These are phyloP conservation scores for fruit fly (Drosophila melanogaster) DNA, from an alignment of 1,140 invertebrate genomes.

Conservation along the genomic window DNA sequence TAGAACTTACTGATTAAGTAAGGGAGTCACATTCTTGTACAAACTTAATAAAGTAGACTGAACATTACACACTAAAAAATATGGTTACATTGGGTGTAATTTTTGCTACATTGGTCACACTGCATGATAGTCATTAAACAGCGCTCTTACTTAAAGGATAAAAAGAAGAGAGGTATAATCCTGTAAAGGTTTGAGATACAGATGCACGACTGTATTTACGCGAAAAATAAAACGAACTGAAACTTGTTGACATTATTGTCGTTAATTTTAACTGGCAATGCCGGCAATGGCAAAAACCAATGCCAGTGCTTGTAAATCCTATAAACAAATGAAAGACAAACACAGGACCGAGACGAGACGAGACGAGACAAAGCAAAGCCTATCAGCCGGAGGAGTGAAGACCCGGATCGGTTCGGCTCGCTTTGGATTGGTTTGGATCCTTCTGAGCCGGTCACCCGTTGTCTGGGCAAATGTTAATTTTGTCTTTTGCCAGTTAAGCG, in stretches of 20 bases:
- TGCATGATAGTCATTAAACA: too few relatives aligned
- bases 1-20: too few relatives aligned
- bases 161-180: background rate
- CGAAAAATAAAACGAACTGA: conserved; percentile 5
- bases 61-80: too few relatives aligned
- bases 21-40: background rate
- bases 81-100: background rate
- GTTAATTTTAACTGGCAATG: conserved; percentile 72
- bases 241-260: conserved; percentile 79
- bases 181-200: background rate
- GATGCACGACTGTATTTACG: conserved; percentile 6
- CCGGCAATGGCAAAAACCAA: conserved; percentile 31
- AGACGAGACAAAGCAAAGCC: conserved; percentile 42
- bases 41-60: too few relatives aligned
- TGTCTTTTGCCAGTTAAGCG: conserved; percentile 81
- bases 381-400: conserved; percentile 35
- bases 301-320: conserved; percentile 52
- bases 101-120: background rate
- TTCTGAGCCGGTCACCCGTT: conserved; percentile 13
- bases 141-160: background rate
- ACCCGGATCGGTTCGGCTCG: background rate
- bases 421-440: conserved; percentile 4
- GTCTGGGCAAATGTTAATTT: conserved; percentile 75
- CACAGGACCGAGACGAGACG: conserved; percentile 19
- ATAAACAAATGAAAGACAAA: conserved; percentile 74